Evolutionary conservation across 2,797 vertebrate species (phyloP).

Genomic region (Huso huso): DNA sequence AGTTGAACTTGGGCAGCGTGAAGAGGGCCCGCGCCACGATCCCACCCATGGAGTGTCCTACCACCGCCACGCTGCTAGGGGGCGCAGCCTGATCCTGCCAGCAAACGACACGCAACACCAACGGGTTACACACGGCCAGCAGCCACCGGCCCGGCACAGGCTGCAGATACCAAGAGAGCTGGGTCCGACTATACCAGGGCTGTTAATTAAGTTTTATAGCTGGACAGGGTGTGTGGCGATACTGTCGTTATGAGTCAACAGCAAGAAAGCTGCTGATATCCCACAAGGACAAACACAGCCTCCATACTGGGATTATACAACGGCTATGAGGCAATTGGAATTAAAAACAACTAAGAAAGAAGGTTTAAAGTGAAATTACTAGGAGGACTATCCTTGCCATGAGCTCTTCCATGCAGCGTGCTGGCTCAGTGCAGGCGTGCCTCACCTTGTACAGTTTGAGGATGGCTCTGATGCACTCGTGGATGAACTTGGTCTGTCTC

Average conservation of each 20-base stretch:
- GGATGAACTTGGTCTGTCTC: constrained; percentile 83
- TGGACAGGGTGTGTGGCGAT: too few relatives aligned
- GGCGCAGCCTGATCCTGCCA: constrained; percentile 65
- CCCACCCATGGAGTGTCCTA: constrained; percentile 98
- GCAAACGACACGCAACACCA: constrained; percentile 16
- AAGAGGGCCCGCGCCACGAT: constrained; percentile 87
- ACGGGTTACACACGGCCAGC: background rate
- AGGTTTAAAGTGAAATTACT: background rate
- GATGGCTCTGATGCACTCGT: constrained; percentile 88
- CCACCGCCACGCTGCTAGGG: constrained; percentile 77
- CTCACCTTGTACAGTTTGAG: constrained; percentile 87
- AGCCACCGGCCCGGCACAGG: too few relatives aligned
- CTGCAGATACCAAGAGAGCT: too few relatives aligned
- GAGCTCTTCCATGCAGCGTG: background rate
- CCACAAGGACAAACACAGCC: too few relatives aligned
- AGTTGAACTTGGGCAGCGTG: constrained; percentile 82
- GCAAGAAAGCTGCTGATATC: too few relatives aligned
- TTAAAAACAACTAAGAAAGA: too few relatives aligned
- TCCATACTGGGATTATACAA: too few relatives aligned
- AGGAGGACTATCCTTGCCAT: background rate
- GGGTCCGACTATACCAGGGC: too few relatives aligned
- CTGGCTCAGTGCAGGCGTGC: background rate
- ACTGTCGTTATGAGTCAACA: too few relatives aligned
- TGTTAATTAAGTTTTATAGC: too few relatives aligned
- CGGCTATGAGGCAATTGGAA: too few relatives aligned